A percentile compares a stretch with the other conserved stretches of the same genome.
Conservation (phyloP, 2,888 invertebrate genomes). For the Cheilosia variabilis region DNA sequence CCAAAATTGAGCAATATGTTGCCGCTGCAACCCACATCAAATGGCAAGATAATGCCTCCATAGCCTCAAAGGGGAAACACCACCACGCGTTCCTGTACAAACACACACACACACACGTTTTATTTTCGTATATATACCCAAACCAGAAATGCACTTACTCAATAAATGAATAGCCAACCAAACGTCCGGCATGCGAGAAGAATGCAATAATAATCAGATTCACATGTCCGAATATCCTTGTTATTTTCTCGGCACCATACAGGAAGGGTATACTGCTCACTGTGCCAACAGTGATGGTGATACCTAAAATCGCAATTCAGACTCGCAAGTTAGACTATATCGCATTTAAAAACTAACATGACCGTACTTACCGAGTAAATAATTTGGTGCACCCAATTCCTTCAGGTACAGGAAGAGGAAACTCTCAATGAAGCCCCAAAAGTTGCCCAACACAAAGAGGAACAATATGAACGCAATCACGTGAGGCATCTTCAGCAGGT, state of each 20-base stretch:
- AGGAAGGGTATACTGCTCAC: constrained; percentile 93
- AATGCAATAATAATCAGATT: constrained; percentile 93
- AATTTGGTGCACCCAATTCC: constrained; percentile 93
- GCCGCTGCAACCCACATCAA: constrained; percentile 96
- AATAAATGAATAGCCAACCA: constrained; percentile 93
- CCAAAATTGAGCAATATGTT: constrained; percentile 92
- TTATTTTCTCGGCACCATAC: constrained; percentile 92
- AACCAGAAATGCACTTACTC: constrained; percentile 85
- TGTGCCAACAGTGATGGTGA: constrained; percentile 93
- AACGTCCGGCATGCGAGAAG: constrained; percentile 92
- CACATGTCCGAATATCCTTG: constrained; percentile 91
- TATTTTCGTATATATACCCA: constrained; percentile 15
- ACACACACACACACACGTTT: constrained; percentile 49
- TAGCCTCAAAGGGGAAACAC: constrained; percentile 94
- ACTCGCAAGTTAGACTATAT: not conserved
- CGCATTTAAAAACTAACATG: not conserved
- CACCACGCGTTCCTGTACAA: constrained; percentile 91
- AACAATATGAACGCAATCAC: constrained; percentile 92
- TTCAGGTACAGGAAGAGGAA: constrained; percentile 94
- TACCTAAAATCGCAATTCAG: constrained; percentile 84
- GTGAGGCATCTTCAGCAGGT: constrained; percentile 91
- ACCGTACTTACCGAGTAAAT: constrained; percentile 87
- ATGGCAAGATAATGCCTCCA: constrained; percentile 93
- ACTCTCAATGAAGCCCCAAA: constrained; percentile 95
- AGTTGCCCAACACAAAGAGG: constrained; percentile 91